Conservation (phyloP, 2,888 invertebrate species). For the Papilio protenor region DNA sequence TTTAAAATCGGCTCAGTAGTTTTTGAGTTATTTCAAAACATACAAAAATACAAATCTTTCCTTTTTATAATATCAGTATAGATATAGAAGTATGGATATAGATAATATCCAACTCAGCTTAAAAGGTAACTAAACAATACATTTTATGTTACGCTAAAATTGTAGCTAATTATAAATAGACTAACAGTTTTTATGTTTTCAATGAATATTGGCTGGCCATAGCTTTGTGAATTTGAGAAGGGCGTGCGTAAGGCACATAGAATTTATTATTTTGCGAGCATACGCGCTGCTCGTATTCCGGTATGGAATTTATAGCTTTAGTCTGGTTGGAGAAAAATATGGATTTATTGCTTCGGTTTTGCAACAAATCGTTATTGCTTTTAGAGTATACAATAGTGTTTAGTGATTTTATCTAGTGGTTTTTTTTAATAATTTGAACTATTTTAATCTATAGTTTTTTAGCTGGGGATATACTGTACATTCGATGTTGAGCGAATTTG, state of each 20-base stretch:
- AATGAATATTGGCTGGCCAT: conserved; percentile 47
- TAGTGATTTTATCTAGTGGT: conserved; percentile 21
- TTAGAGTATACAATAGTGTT: conserved; percentile 39
- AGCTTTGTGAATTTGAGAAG: conserved; percentile 46
- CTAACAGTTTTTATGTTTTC: conserved; percentile 28
- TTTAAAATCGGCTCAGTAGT: too few species aligned
- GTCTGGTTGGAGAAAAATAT: conserved; percentile 73
- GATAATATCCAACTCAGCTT: too few species aligned
- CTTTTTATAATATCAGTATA: too few species aligned
- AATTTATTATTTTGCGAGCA: conserved; percentile 77
- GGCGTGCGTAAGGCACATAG: conserved; percentile 60
- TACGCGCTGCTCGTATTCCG: conserved; percentile 66
- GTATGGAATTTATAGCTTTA: conserved; percentile 71
- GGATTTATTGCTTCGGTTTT: conserved; percentile 67
- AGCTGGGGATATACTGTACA: background rate
- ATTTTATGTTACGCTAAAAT: too few species aligned
- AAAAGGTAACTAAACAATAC: background rate
- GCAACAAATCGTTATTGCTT: conserved; percentile 69
- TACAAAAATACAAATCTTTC: too few species aligned
- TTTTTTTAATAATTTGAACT: conserved; percentile 7
- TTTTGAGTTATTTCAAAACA: too few species aligned
- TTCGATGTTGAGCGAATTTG: too few species aligned
- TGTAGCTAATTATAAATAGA: background rate
- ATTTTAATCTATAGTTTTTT: background rate
- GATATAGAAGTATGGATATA: too few species aligned